Conservation (phyloP, 2,113 vertebrate genomes). For the Saguinus midas region DNA sequence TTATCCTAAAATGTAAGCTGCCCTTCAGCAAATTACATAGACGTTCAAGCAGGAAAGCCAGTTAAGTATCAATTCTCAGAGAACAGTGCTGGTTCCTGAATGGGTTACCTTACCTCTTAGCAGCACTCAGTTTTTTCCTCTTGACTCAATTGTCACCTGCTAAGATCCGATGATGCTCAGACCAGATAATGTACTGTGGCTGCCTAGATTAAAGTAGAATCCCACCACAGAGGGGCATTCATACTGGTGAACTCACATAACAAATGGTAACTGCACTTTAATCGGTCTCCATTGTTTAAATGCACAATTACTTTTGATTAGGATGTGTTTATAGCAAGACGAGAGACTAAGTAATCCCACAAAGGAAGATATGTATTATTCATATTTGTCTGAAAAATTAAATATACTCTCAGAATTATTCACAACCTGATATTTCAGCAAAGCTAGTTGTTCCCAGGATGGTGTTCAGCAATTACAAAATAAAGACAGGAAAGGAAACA, state of each 20-base stretch:
- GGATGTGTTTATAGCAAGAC: conserved; percentile 44
- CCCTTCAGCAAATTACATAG: background rate
- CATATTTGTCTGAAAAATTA: conserved; percentile 57
- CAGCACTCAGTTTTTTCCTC: background rate
- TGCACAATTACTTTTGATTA: conserved; percentile 58
- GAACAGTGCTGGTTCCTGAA: background rate
- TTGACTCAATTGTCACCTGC: background rate
- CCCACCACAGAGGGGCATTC: background rate
- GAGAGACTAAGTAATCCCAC: background rate
- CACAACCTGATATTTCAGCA: conserved; percentile 38
- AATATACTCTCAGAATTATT: conserved; percentile 65
- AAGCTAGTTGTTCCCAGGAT: conserved; percentile 56
- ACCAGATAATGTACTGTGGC: background rate
- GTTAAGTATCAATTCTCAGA: background rate
- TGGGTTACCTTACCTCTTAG: background rate
- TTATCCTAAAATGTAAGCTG: background rate
- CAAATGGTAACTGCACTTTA: background rate
- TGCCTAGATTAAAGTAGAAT: background rate
- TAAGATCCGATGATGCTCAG: background rate
- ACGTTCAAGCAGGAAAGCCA: background rate
- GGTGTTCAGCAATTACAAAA: conserved; percentile 28
- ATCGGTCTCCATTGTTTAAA: conserved; percentile 39
- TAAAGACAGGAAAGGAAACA: conserved; percentile 55
- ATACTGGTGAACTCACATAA: background rate
- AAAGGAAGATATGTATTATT: conserved; percentile 61